Evolutionary conservation across 2,797 vertebrate genomes (phyloP).

Genomic region (Karalla daura): DNA sequence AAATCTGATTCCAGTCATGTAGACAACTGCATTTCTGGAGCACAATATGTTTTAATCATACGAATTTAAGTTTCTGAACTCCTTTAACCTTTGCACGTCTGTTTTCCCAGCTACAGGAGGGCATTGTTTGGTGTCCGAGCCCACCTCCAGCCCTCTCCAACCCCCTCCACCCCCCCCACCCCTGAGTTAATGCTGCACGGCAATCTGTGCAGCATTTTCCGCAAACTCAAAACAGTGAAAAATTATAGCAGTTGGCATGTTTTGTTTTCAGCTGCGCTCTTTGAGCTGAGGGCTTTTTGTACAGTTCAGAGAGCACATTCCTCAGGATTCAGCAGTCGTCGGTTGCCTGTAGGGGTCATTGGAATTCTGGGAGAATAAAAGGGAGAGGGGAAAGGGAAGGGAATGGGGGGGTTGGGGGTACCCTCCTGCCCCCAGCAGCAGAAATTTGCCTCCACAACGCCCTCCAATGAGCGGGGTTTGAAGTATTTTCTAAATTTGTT

Average conservation of each 20-base stretch:
- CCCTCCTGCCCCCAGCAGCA: constrained; percentile 52
- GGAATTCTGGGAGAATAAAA: constrained; percentile 86
- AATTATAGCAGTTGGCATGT: constrained; percentile 94
- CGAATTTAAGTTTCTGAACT: constrained; percentile 5
- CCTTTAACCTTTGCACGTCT: constrained; percentile 20
- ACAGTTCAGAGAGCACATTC: constrained; percentile 98
- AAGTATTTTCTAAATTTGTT: constrained; percentile 23
- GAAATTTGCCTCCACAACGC: constrained; percentile 40
- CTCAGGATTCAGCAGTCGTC: constrained; percentile 89
- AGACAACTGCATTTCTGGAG: neutral
- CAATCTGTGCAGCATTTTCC: constrained; percentile 82
- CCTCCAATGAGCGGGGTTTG: constrained; percentile 39
- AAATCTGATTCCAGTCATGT: neutral
- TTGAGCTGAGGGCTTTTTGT: constrained; percentile 90
- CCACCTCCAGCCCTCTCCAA: constrained; percentile 11
- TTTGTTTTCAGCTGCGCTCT: constrained; percentile 92
- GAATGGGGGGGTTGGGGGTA: constrained; percentile 59
- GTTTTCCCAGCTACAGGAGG: constrained; percentile 14
- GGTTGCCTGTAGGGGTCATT: constrained; percentile 93
- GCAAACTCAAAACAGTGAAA: constrained; percentile 87
- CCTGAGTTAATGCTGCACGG: constrained; percentile 50
- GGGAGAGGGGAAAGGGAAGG: constrained; percentile 18
- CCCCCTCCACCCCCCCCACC: too few relatives aligned
- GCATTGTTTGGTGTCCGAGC: constrained; percentile 5
- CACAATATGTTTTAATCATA: neutral